Base-by-base conservation (phyloP, 2,797 vertebrate species). In the Denticeps clupeoides region DNA sequence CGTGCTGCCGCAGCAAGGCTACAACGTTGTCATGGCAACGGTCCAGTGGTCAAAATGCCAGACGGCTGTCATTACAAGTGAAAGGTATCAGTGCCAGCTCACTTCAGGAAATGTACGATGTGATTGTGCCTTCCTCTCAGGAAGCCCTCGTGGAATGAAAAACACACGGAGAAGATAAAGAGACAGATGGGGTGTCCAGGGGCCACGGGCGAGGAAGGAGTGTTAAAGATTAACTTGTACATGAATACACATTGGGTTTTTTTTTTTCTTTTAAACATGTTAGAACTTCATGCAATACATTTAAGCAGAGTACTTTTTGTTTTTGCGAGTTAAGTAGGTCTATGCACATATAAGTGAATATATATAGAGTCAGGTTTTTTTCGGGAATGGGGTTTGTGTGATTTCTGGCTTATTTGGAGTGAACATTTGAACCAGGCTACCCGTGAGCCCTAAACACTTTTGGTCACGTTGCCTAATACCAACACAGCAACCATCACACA, bases 251-350 rank as follows among this genome's bases (percentile, higher is more conserved):
- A 57, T 72, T 66, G 73, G 56, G 59, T 47, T 41, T 11, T 41
- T 24, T 41, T 41, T 41, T 41, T 37, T 37, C 26, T 26, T 4
- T 68, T 74, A 80, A 65, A 74, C 71, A 73, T 73, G 70, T 82
- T 76, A 56, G 66, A 67, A 63, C 68, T 62, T 66, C 79, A 84
- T 83, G 82, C 80, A 81, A 66, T 82, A 83, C 59, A 78, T 72
- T 65, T 66, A 74, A 74, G 72, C 61, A 53, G 72, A 71, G 67
- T 82, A 82, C 66, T 69, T 67, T 68, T 7, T 43, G 65, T 69
- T 64, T 58, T 62, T 63, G 16, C 16, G 63, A 61, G 51, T 74
- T 72, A 74, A 69, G 78, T 65, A 73, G 64, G 68, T 63, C 71
- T 73, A 78, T 63, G 59, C 56, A 74, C 68, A 66, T 70, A 71